Evolutionary conservation across 2,797 vertebrate genomes (phyloP).

Genomic region (Artibeus jamaicensis): DNA sequence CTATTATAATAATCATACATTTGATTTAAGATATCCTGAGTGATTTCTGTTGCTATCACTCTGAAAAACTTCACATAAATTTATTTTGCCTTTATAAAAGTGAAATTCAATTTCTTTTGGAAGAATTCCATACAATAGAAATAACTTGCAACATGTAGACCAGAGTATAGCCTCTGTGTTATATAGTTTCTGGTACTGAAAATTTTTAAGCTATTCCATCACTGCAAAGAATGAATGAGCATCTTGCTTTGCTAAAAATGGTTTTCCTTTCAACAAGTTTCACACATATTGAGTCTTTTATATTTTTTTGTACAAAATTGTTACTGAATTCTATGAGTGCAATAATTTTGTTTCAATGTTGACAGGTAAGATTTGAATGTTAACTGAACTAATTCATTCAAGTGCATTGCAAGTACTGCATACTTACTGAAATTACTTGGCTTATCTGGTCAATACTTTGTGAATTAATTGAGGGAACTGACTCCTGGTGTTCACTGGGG

Average conservation of each 20-base stretch:
- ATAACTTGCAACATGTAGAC: not conserved
- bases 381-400: constrained; percentile 53
- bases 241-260: not conserved
- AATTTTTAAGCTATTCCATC: not conserved
- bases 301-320: constrained; percentile 47
- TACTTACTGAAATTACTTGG: constrained; percentile 54
- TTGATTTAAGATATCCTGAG: not conserved
- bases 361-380: constrained; percentile 28
- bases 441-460: constrained; percentile 61
- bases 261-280: constrained; percentile 4
- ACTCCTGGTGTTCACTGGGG: constrained; percentile 1
- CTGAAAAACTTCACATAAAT: not conserved
- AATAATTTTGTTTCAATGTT: constrained; percentile 36
- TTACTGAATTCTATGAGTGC: not conserved
- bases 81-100: constrained; percentile 29
- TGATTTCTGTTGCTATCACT: not conserved
- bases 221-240: not conserved
- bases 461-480: constrained; percentile 62
- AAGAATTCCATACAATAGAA: not conserved
- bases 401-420: not conserved
- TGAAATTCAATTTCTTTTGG: not conserved
- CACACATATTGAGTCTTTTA: not conserved
- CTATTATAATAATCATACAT: not conserved
- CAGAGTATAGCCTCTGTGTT: not conserved
- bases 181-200: not conserved